A percentile compares a stretch with the other conserved stretches of the same genome.
Conservation (phyloP, 2,113 vertebrate genomes). For the Enhydra lutris region DNA sequence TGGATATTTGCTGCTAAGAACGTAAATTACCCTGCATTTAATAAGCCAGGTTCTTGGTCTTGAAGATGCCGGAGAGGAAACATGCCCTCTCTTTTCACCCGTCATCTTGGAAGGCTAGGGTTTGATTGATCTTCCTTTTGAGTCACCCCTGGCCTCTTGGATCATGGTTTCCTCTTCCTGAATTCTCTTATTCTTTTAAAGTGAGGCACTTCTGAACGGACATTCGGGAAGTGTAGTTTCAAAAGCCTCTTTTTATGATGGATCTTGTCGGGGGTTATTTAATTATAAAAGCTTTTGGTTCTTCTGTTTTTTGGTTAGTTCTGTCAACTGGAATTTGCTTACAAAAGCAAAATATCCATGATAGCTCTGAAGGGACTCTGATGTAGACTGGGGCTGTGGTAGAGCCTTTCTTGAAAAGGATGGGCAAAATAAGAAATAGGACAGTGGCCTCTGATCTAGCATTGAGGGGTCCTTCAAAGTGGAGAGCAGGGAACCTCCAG, state of each 20-base stretch:
- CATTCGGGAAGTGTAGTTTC: neutral
- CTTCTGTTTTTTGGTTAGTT: neutral
- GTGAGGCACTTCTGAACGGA: neutral
- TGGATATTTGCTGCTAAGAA: slow-evolving; percentile 6
- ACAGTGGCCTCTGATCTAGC: neutral
- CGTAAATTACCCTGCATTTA: neutral
- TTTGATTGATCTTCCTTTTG: neutral
- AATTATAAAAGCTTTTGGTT: neutral
- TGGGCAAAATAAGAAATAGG: neutral
- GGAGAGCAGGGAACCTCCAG: neutral
- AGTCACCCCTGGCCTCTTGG: neutral
- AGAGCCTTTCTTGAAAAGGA: neutral
- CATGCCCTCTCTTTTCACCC: neutral
- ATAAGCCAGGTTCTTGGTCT: neutral
- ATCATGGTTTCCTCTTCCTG: neutral
- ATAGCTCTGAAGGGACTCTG: neutral
- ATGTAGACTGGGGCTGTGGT: neutral
- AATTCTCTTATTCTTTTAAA: neutral
- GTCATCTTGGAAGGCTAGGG: neutral
- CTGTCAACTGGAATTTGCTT: neutral
- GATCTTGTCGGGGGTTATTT: neutral
- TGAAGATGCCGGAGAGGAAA: neutral
- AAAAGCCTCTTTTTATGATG: neutral
- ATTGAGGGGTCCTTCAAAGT: neutral
- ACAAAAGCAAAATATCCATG: neutral